Conservation (phyloP, 37 sponge, comb jelly and placozoan species). For the Beroe forskalii region DNA sequence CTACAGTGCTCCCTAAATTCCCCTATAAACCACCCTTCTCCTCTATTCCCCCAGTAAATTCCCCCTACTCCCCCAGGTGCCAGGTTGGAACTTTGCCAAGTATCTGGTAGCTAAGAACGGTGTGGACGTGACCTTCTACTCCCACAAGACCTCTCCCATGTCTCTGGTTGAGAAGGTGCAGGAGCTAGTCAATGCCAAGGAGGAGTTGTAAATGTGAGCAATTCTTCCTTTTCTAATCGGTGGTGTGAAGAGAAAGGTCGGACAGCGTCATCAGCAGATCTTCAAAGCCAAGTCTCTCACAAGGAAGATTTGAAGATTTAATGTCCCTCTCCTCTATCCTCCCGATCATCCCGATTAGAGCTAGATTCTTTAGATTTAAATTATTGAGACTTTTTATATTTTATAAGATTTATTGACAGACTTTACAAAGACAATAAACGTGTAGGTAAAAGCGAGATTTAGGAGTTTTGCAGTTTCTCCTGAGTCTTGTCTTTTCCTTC, state of each 20-base stretch:
- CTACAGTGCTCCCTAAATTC: too few relatives aligned
- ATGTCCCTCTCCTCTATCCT: too few relatives aligned
- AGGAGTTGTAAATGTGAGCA: conserved; percentile 12
- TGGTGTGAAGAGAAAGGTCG: too few relatives aligned
- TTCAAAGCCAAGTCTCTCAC: too few relatives aligned
- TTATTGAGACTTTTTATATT: neutral
- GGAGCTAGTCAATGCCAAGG: conserved; percentile 4
- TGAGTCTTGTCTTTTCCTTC: neutral
- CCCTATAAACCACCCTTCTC: too few relatives aligned
- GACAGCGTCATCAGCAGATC: too few relatives aligned
- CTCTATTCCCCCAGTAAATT: too few relatives aligned
- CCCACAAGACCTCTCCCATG: neutral
- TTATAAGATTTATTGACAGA: too few relatives aligned
- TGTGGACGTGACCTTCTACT: conserved; percentile 30
- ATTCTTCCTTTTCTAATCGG: neutral
- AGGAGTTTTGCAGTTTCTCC: conserved; percentile 46
- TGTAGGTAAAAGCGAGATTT: too few relatives aligned
- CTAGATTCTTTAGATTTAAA: neutral
- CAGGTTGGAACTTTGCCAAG: conserved; percentile 40
- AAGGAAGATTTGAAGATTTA: too few relatives aligned
- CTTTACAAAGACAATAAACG: too few relatives aligned
- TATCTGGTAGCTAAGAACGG: conserved; percentile 56
- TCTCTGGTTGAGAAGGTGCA: neutral
- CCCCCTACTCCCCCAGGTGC: neutral
- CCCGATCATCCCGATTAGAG: too few relatives aligned